A percentile compares a stretch with the other conserved stretches of the same genome.
Evolutionary conservation across 2,888 invertebrate species (phyloP).

Genomic region (Hypolimnas misippus): DNA sequence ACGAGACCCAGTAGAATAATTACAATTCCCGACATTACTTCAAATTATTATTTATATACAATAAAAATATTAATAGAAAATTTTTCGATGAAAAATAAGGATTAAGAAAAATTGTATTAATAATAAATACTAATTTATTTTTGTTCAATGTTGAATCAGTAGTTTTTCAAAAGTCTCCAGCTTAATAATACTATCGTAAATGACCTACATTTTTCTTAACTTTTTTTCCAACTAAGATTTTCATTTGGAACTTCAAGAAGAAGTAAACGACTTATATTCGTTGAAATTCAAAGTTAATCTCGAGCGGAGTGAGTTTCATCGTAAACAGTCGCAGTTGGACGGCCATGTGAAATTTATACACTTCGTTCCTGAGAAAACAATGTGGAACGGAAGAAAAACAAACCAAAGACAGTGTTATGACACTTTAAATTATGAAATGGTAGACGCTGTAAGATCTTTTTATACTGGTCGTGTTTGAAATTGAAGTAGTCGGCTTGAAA

Average conservation of each 20-base stretch:
- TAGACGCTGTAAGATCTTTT: background rate
- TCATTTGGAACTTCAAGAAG: background rate
- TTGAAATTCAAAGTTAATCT: slow-evolving; percentile 41
- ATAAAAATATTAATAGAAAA: too few relatives aligned
- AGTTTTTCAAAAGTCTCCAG: too few relatives aligned
- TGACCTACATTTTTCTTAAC: background rate
- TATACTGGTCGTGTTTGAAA: background rate
- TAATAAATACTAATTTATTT: too few relatives aligned
- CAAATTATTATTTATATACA: too few relatives aligned
- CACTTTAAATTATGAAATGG: slow-evolving; percentile 5
- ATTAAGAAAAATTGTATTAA: too few relatives aligned
- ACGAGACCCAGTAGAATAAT: too few relatives aligned
- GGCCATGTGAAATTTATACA: slow-evolving; percentile 44
- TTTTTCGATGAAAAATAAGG: too few relatives aligned
- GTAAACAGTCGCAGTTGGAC: slow-evolving; percentile 68
- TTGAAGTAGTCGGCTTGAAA: background rate
- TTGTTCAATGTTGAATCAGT: too few relatives aligned
- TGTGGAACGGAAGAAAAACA: slow-evolving; percentile 38
- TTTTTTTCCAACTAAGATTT: background rate
- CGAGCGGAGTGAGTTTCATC: slow-evolving; percentile 36
- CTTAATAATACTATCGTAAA: too few relatives aligned
- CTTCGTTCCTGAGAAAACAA: slow-evolving; percentile 53
- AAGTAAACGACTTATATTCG: slow-evolving; percentile 31
- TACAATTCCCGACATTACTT: too few relatives aligned
- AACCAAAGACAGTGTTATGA: slow-evolving; percentile 15